Base-by-base conservation (phyloP, 2,797 vertebrate species). In the Phataginus tricuspis region DNA sequence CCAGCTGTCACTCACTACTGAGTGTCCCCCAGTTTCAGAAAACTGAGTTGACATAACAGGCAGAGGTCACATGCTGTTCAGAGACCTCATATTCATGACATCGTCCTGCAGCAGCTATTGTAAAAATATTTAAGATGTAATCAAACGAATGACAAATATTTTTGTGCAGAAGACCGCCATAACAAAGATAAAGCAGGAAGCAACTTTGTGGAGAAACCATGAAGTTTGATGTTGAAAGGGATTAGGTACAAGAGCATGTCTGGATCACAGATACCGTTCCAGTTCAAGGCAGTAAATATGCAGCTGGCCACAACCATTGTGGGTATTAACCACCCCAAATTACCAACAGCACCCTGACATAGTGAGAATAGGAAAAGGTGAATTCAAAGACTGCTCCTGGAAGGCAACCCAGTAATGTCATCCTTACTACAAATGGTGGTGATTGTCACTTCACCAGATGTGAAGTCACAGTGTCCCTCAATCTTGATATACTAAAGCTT, bases 11-110 rank as follows among this genome's bases (percentile, higher is more conserved):
- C 8, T 75, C 27, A 66, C 19, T 34, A 37, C 5, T 11, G n/a
- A 0, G 4, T 63, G 11, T 68, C 15, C 5, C 8, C 5, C 11
- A 45, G 0, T 23, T 71, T 86, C 61, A 39, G 45, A 55, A 85
- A 77, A 55, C 21, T 0, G 7, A 57, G 13, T 1, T 14, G 45
- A 53, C 1, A 45, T 14, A 0, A 49, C 9, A 53, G 53, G 13
- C 31, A 89, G n/a, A 51, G 19, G 3, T 37, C 19, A 86, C 12
- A 1, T 34, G 34, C 9, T 45, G 57, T 19, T 78, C 31, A 27
- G 6, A 37, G 34, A 29, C 11, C 16, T 78, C 68, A 78, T 49
- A 63, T 51, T 39, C 7, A 63, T 45, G 45, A 34, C 16, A n/a
- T 63, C 27, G 75, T 71, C 9, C 4, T 29, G 7, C 45, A n/a